These are phyloP conservation scores for Pristionchus japonicus DNA, from an alignment of 2,888 invertebrate species.

Conservation along the genomic window DNA sequence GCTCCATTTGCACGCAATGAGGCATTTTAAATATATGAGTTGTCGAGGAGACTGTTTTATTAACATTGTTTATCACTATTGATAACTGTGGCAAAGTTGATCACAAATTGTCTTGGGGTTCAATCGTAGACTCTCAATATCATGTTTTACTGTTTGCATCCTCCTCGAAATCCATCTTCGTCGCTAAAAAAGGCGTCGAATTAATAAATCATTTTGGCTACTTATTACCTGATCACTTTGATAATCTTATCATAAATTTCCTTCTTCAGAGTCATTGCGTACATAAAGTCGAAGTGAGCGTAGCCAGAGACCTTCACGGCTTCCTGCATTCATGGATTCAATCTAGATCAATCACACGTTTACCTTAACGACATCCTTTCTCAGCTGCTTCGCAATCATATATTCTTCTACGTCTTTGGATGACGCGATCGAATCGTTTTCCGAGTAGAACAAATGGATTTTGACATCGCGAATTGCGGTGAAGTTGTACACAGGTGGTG, in stretches of 20 bases:
- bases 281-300: conserved; percentile 14
- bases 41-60: too few species aligned
- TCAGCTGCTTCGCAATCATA: neutral
- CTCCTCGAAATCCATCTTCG: neutral
- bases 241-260: conserved; percentile 18
- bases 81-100: too few species aligned
- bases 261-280: neutral
- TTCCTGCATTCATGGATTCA: neutral
- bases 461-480: neutral
- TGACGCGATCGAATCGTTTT: neutral
- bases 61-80: too few species aligned
- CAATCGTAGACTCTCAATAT: too few species aligned
- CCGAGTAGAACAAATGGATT: conserved; percentile 23
- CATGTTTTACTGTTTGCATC: too few species aligned
- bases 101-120: too few species aligned
- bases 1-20: too few species aligned
- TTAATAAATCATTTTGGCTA: neutral
- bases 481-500: conserved; percentile 14
- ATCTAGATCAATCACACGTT: too few species aligned
- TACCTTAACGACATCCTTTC: neutral
- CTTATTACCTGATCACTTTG: neutral
- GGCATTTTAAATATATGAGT: too few species aligned
- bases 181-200: neutral
- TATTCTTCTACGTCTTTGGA: neutral
- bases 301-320: neutral